phyloP scores from a whole-genome alignment of 2,797 vertebrate genomes.

The Cossypha caffra region DNA sequence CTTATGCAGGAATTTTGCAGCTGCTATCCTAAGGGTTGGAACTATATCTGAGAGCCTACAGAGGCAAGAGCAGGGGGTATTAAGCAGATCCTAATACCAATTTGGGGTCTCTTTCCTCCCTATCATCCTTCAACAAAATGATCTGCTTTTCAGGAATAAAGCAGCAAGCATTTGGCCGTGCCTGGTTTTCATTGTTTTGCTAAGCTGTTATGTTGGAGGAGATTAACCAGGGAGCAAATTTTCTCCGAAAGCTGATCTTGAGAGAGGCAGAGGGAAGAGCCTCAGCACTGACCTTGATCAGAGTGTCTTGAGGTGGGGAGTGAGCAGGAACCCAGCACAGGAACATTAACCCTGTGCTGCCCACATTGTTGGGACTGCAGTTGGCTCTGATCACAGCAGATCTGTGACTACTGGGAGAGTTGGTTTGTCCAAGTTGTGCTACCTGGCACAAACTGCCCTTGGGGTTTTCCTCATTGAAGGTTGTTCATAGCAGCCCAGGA shows the following conservation, averaged over 20 bases:
- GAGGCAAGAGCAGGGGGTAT: neutral
- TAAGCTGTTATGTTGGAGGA: conserved; percentile 24
- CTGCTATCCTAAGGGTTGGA: conserved; percentile 12
- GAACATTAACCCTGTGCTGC: neutral
- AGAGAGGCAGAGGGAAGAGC: neutral
- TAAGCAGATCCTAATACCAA: neutral
- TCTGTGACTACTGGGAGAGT: neutral
- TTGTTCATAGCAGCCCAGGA: neutral
- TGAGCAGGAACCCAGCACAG: neutral
- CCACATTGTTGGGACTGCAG: rapidly evolving
- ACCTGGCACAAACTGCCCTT: neutral
- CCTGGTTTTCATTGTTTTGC: conserved; percentile 7
- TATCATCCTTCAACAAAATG: neutral
- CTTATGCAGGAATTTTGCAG: conserved; percentile 47
- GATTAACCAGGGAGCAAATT: conserved; percentile 43
- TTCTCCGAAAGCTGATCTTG: conserved; percentile 46
- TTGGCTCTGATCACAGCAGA: rapidly evolving
- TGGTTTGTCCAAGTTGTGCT: neutral
- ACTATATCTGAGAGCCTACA: neutral
- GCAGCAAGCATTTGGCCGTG: neutral
- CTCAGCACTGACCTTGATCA: neutral
- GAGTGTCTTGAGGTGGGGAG: neutral
- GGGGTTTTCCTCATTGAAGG: neutral
- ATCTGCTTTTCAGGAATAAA: conserved; percentile 62
- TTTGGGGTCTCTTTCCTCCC: neutral